Evolutionary conservation across 2,113 vertebrate genomes (phyloP).

Genomic region (Pelusios castaneus): DNA sequence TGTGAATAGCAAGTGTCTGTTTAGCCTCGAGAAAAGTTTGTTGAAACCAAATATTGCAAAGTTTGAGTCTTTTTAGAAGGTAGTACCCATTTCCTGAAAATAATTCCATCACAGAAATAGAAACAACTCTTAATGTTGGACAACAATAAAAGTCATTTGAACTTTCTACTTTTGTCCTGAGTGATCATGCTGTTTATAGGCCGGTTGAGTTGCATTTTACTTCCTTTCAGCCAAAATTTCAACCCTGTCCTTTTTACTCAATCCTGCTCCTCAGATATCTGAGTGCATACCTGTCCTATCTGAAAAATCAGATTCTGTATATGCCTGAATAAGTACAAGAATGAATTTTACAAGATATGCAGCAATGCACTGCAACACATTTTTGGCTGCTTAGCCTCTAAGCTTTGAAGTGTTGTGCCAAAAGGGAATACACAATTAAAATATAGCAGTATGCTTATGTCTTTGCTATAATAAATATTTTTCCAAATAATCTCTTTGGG

Average conservation of each 20-base stretch:
- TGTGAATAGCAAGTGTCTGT: slow-evolving; percentile 63
- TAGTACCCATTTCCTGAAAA: background rate
- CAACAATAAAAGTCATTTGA: slow-evolving; percentile 8
- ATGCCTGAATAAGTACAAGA: background rate
- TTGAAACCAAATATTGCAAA: slow-evolving; percentile 61
- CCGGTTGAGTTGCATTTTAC: slow-evolving; percentile 28
- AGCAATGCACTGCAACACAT: slow-evolving; percentile 25
- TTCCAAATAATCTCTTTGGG: slow-evolving; percentile 41
- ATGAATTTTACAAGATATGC: slow-evolving; percentile 22
- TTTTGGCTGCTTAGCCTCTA: slow-evolving; percentile 60
- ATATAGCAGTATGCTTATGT: slow-evolving; percentile 47
- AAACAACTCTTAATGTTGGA: slow-evolving; percentile 22
- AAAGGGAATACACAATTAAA: slow-evolving; percentile 49
- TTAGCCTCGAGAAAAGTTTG: slow-evolving; percentile 67
- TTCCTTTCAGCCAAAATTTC: slow-evolving; percentile 16
- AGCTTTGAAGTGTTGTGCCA: slow-evolving; percentile 55
- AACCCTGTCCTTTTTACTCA: background rate
- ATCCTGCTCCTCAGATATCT: slow-evolving; percentile 27
- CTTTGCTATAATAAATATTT: slow-evolving; percentile 14
- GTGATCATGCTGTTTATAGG: background rate
- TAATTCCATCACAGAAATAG: slow-evolving; percentile 14
- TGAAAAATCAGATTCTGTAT: slow-evolving; percentile 33
- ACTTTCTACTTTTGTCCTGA: slow-evolving; percentile 24
- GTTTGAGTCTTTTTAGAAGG: slow-evolving; percentile 37
- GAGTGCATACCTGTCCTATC: background rate